Conservation (phyloP, 2,888 invertebrate species). For the Fissipunctia ypsillon region DNA sequence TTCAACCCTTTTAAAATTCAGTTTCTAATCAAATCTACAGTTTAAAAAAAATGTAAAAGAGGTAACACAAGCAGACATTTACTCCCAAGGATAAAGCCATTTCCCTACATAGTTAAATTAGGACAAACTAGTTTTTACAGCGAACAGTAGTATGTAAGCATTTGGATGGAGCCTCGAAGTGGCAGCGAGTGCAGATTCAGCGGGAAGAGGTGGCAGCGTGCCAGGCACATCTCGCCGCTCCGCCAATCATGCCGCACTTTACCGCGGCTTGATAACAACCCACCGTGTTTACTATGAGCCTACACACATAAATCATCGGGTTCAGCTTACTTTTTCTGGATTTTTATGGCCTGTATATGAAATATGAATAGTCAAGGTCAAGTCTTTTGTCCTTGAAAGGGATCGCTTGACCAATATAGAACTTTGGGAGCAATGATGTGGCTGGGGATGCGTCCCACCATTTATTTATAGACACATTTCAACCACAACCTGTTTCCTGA, state of each 20-base stretch:
- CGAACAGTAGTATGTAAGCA: slow-evolving; percentile 63
- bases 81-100: slow-evolving; percentile 44
- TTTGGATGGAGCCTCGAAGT: slow-evolving; percentile 69
- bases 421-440: background rate
- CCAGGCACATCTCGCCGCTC: slow-evolving; percentile 73
- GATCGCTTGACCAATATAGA: background rate
- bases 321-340: slow-evolving; percentile 42
- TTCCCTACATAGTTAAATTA: slow-evolving; percentile 57
- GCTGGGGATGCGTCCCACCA: background rate
- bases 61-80: slow-evolving; percentile 33
- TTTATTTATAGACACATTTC: background rate
- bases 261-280: slow-evolving; percentile 67
- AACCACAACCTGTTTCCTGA: background rate
- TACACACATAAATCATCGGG: slow-evolving; percentile 63
- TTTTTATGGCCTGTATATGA: slow-evolving; percentile 21
- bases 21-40: slow-evolving; percentile 38
- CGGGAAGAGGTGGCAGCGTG: slow-evolving; percentile 76
- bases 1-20: slow-evolving; percentile 29
- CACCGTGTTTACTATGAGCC: slow-evolving; percentile 61
- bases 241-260: slow-evolving; percentile 72
- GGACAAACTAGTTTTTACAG: slow-evolving; percentile 63
- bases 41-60: slow-evolving; percentile 40
- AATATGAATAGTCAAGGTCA: slow-evolving; percentile 42
- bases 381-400: background rate
- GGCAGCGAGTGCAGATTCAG: slow-evolving; percentile 71